Percentiles rank a stretch among this genome's conserved stretches.
Conservation (phyloP, 2,797 vertebrate genomes). For the Helicolenus hilgendorfi region DNA sequence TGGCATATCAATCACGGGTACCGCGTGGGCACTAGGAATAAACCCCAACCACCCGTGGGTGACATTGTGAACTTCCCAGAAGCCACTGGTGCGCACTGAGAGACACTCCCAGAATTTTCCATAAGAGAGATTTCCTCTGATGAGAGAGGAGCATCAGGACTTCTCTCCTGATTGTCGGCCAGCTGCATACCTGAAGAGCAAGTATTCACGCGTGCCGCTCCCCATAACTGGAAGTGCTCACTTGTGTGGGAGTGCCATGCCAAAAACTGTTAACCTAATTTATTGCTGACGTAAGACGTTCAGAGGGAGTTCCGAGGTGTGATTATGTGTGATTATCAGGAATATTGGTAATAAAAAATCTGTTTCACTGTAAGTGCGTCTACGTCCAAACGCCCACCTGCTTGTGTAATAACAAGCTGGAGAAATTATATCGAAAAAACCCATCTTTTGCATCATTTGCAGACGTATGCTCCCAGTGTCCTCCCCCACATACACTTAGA, state of each 20-base stretch:
- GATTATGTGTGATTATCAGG: slow-evolving; percentile 33
- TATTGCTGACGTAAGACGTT: slow-evolving; percentile 65
- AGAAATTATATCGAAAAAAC: not conserved
- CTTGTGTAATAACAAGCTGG: not conserved
- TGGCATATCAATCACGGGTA: not conserved
- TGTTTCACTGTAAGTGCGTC: slow-evolving; percentile 14
- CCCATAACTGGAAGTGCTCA: slow-evolving; percentile 74
- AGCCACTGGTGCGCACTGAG: slow-evolving; percentile 6
- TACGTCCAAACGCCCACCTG: slow-evolving; percentile 6
- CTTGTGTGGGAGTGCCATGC: slow-evolving; percentile 60
- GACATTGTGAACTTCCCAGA: slow-evolving; percentile 69
- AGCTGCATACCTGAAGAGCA: slow-evolving; percentile 74
- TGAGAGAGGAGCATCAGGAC: slow-evolving; percentile 22
- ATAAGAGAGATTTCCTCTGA: slow-evolving; percentile 23
- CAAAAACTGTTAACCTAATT: slow-evolving; percentile 58
- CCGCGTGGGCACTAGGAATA: slow-evolving; percentile 46
- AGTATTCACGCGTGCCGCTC: slow-evolving; percentile 69
- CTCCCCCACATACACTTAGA: slow-evolving; percentile 27
- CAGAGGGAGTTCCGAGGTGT: slow-evolving; percentile 29
- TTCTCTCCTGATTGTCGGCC: slow-evolving; percentile 32
- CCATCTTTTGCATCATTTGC: slow-evolving; percentile 26
- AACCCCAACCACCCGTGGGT: not conserved
- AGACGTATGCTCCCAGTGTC: not conserved
- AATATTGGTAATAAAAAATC: slow-evolving; percentile 38
- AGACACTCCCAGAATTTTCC: slow-evolving; percentile 68